A percentile compares a stretch with the other conserved stretches of the same genome.
phyloP scores from a whole-genome alignment of 2,113 vertebrate species.

The Aspiorhynchus laticeps region DNA sequence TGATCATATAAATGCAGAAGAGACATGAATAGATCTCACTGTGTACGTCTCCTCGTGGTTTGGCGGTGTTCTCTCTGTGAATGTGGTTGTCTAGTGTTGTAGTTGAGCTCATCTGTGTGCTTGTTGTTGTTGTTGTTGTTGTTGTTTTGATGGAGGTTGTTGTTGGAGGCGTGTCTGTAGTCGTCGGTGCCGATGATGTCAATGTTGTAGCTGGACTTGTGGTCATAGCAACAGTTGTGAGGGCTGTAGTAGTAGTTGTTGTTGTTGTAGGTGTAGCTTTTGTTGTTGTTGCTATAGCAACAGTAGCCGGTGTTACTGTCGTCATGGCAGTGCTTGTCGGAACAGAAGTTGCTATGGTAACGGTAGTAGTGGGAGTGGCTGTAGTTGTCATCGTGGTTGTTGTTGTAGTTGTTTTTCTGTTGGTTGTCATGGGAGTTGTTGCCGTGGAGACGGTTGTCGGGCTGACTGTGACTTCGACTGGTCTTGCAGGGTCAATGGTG shows the following conservation, averaged over 20 bases:
- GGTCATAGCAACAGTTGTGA: neutral
- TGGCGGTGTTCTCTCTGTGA: constrained; percentile 79
- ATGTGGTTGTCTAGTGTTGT: constrained; percentile 82
- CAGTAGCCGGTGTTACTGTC: neutral
- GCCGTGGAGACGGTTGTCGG: constrained; percentile 1
- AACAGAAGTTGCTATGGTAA: constrained; percentile 18
- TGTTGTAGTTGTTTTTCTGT: neutral
- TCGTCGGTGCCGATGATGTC: neutral
- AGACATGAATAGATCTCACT: constrained; percentile 70
- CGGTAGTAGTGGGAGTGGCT: neutral
- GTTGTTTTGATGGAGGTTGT: neutral
- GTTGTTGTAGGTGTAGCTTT: neutral
- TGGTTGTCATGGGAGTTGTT: neutral
- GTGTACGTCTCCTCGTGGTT: constrained; percentile 91
- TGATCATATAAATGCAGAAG: too few relatives aligned
- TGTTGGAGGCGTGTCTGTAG: neutral
- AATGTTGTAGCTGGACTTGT: neutral
- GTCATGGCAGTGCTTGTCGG: neutral
- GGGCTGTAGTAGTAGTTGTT: neutral
- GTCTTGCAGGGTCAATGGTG: constrained; percentile 73
- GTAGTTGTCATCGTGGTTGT: constrained; percentile 6
- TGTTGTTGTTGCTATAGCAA: neutral
- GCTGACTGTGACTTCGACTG: constrained; percentile 56
- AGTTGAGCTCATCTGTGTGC: constrained; percentile 10
- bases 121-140: neutral